These are phyloP conservation scores for Drosophila sordidula DNA, from an alignment of 2,888 invertebrate species.

Conservation along the genomic window DNA sequence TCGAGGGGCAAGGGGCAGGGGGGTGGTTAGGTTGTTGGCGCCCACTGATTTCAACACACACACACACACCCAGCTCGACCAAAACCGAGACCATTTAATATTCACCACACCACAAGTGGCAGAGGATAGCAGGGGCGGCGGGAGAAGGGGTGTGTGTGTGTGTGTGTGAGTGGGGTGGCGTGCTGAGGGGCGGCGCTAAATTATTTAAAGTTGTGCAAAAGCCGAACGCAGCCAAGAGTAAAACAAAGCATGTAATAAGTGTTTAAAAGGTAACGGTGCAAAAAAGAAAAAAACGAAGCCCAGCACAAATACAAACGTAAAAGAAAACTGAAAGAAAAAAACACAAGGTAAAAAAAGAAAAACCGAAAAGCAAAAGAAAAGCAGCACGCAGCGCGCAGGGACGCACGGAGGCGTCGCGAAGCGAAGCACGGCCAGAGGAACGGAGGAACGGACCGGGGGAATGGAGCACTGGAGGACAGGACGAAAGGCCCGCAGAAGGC, in stretches of 20 bases:
- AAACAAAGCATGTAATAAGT: conserved; percentile 64
- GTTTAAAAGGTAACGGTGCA: conserved; percentile 54
- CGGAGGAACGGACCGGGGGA: not conserved
- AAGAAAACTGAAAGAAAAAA: conserved; percentile 15
- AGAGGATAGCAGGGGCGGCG: not conserved
- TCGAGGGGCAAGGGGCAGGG: not conserved
- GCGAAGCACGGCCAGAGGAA: conserved; percentile 24
- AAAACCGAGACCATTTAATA: conserved; percentile 60
- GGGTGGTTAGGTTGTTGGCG: conserved; percentile 5
- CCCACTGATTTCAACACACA: conserved; percentile 55
- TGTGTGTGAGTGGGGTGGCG: not conserved
- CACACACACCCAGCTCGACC: conserved; percentile 4
- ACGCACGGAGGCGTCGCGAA: conserved; percentile 50
- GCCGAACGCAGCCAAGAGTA: conserved; percentile 51
- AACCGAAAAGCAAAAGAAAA: not conserved
- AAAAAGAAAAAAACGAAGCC: conserved; percentile 11
- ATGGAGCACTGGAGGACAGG: not conserved
- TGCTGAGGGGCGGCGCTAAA: conserved; percentile 38
- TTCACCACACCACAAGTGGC: conserved; percentile 67
- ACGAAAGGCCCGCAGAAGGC: conserved; percentile 9
- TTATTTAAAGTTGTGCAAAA: conserved; percentile 71
- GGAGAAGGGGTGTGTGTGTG: not conserved
- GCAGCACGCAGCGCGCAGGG: conserved; percentile 10
- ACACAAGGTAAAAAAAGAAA: not conserved
- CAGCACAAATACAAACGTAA: conserved; percentile 1